Conservation (phyloP, 2,888 invertebrate species). For the Ligdia adustata region DNA sequence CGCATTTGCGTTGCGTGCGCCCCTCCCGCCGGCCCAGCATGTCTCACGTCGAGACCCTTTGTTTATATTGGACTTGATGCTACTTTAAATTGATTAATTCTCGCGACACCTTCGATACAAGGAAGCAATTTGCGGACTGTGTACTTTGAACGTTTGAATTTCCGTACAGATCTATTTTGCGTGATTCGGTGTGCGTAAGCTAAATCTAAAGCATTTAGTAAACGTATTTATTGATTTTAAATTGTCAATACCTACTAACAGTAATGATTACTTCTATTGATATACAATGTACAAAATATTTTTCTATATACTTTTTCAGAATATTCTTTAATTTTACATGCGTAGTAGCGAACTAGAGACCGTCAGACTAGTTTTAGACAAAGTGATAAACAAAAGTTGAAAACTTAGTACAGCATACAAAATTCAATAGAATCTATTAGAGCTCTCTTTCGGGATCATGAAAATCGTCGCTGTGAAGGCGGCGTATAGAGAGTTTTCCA, state of each 20-base stretch:
- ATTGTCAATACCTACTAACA: too few relatives aligned
- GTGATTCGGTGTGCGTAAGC: background rate
- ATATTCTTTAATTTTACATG: too few relatives aligned
- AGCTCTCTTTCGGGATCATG: constrained; percentile 54
- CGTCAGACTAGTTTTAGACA: constrained; percentile 21
- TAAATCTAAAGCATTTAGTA: too few relatives aligned
- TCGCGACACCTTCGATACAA: constrained; percentile 67
- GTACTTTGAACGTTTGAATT: constrained; percentile 26
- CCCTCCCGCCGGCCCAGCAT: constrained; percentile 55
- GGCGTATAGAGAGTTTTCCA: constrained; percentile 80
- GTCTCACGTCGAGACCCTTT: constrained; percentile 68
- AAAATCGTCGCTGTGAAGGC: constrained; percentile 74
- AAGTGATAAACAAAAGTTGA: constrained; percentile 31
- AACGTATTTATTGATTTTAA: too few relatives aligned
- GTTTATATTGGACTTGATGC: constrained; percentile 79
- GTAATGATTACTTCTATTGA: too few relatives aligned
- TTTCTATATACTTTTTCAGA: too few relatives aligned
- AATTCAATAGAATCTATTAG: constrained; percentile 58
- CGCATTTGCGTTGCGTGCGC: constrained; percentile 59
- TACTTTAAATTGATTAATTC: constrained; percentile 81
- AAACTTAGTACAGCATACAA: constrained; percentile 38
- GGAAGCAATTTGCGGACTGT: constrained; percentile 44
- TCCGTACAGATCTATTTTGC: constrained; percentile 17
- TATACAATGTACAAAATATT: too few relatives aligned
- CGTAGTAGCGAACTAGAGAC: too few relatives aligned